Evolutionary conservation across 2,888 invertebrate genomes (phyloP), one percentile per base, ranked within the genome.

Genomic region (Cephalotes varians): DNA sequence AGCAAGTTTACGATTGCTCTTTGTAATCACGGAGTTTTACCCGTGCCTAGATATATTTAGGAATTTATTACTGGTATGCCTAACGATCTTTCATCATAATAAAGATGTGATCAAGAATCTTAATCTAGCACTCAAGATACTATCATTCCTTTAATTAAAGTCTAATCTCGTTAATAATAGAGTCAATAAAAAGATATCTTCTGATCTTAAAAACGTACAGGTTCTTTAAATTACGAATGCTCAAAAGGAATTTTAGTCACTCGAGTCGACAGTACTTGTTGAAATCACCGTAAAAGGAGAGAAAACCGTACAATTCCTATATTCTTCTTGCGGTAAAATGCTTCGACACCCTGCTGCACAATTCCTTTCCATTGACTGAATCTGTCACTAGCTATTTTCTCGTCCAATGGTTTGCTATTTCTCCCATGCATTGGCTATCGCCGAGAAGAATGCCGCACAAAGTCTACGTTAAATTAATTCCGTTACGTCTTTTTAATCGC

Each of bases 341-440:
- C 76, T 34, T 60, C 25, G 64, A 81, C 83, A 73, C 62, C 73
- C 51, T 65, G 56, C 64, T 44, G 65, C 82, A 69, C 76, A 62
- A 74, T 58, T 65, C 83, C 80, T 74, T 72, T 81, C 69, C 64
- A 28, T 79, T 54, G 54, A 81, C 73, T 49, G 54, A 81, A 82
- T 77, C 77, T 71, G 40, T 65, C 82, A 67, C 83, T 83, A 84
- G 73, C 76, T 73, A 85, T 87, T 87, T 81, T 69, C 72, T 58
- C 60, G 56, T 67, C 73, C 64, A 49, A 71, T 58, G 58, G 74
- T 25, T 73, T 18, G 67, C 56, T 58, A 44, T 67, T 47, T 67
- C 77, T 51, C 28, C 25, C 34, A 47, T 67, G 77, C 67, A 67
- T 77, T 34, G 44, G 10, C 34, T 34, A 56, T 56, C 67, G 67